Evolutionary conservation across 2,797 vertebrate species (phyloP).

Genomic region (Xenops minutus): DNA sequence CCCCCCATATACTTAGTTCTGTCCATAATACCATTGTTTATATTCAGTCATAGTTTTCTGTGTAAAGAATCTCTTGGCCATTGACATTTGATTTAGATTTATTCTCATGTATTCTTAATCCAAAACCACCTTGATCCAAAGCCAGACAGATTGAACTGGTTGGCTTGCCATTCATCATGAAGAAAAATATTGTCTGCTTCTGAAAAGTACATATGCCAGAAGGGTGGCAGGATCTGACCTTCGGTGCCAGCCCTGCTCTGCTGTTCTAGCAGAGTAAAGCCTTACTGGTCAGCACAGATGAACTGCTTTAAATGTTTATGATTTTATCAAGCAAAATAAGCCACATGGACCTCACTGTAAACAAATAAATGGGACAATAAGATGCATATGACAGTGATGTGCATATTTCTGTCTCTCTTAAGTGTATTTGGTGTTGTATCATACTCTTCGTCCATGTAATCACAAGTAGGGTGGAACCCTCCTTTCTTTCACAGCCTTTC

Average conservation of each 20-base stretch:
- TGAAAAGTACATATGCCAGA: background rate
- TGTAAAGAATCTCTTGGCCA: background rate
- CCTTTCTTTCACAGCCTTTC: conserved; percentile 15
- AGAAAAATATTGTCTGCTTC: background rate
- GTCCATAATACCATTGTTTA: background rate
- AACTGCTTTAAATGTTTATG: background rate
- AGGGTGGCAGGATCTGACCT: background rate
- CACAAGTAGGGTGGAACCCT: background rate
- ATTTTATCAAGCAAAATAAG: background rate
- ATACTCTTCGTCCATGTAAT: background rate
- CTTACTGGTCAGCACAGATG: background rate
- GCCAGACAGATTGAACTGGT: background rate
- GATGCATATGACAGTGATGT: background rate
- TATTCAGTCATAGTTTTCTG: background rate
- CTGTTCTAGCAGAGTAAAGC: background rate
- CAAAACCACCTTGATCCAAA: background rate
- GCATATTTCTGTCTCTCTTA: background rate
- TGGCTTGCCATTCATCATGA: background rate
- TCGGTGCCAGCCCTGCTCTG: background rate
- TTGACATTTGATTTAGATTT: background rate
- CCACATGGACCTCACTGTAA: background rate
- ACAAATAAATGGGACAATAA: background rate
- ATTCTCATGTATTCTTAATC: background rate
- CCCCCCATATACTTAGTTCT: background rate
- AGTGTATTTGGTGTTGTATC: background rate